Percentiles rank a stretch among this genome's conserved stretches.
Conservation (phyloP, 2,113 vertebrate genomes). For the Myotis davidii region DNA sequence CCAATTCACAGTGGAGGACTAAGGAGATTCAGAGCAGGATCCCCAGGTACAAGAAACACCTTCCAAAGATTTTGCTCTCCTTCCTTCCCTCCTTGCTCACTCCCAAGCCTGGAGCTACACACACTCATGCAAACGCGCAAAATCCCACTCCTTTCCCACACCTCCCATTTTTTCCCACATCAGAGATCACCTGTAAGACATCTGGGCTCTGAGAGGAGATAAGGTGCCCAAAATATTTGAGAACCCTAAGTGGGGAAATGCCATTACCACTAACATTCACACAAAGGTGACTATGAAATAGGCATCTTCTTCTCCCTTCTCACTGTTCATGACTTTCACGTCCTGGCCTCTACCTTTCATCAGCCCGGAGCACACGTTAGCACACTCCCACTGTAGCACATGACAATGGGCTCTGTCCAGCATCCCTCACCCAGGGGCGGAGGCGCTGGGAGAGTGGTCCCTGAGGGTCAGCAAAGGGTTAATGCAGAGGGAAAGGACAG, state of each 20-base stretch:
- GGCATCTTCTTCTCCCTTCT: constrained; percentile 3
- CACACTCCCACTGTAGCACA: constrained; percentile 56
- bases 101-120: constrained; percentile 61
- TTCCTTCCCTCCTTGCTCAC: constrained; percentile 44
- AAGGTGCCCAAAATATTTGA: background rate
- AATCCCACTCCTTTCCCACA: constrained; percentile 40
- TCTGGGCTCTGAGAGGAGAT: constrained; percentile 8
- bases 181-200: constrained; percentile 49
- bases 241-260: background rate
- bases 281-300: background rate
- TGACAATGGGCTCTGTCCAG: constrained; percentile 63
- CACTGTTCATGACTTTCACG: constrained; percentile 32
- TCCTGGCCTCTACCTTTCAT: constrained; percentile 50
- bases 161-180: background rate
- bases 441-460: constrained; percentile 69
- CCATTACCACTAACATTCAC: background rate
- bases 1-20: constrained; percentile 79
- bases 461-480: constrained; percentile 77
- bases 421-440: constrained; percentile 51
- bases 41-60: constrained; percentile 55
- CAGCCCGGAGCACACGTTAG: constrained; percentile 46
- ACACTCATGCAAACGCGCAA: constrained; percentile 54
- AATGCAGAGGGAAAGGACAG: constrained; percentile 44
- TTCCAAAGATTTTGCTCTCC: constrained; percentile 41
- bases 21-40: constrained; percentile 66